These are phyloP conservation scores for Numida meleagris DNA, from an alignment of 2,113 vertebrate species.

Conservation along the genomic window DNA sequence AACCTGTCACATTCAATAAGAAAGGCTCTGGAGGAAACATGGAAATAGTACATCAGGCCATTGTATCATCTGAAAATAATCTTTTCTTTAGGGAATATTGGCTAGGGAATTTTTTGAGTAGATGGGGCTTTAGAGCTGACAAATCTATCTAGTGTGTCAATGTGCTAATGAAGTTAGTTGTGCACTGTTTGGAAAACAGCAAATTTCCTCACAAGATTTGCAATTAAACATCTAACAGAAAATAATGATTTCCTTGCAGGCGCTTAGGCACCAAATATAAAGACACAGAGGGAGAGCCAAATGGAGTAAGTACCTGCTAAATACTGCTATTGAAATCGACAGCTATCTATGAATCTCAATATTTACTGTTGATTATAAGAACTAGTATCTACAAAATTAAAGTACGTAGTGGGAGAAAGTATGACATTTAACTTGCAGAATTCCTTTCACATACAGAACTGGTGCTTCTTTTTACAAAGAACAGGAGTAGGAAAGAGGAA, in stretches of 20 bases:
- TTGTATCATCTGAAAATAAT: slow-evolving; percentile 18
- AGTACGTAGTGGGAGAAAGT: slow-evolving; percentile 24
- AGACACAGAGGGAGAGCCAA: neutral
- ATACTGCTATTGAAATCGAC: slow-evolving; percentile 2
- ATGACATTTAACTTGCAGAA: slow-evolving; percentile 7
- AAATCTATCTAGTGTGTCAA: neutral
- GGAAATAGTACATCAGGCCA: neutral
- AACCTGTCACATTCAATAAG: neutral
- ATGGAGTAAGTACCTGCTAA: neutral
- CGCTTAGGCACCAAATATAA: slow-evolving; percentile 22
- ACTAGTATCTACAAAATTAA: slow-evolving; percentile 18
- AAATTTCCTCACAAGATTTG: slow-evolving; percentile 52
- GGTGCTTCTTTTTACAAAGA: neutral
- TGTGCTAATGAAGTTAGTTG: slow-evolving; percentile 58
- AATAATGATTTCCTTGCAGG: slow-evolving; percentile 55
- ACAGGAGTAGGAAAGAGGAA: neutral
- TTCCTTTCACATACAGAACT: neutral
- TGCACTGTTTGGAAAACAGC: slow-evolving; percentile 58
- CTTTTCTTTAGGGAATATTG: slow-evolving; percentile 13
- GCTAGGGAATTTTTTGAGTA: slow-evolving; percentile 5
- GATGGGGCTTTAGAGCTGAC: neutral
- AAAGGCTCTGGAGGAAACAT: neutral
- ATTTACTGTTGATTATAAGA: slow-evolving; percentile 51
- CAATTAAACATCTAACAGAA: slow-evolving; percentile 61
- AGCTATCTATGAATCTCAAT: neutral